Evolutionary conservation across 2,888 invertebrate species (phyloP).

Genomic region (Dexiosoma caninum): DNA sequence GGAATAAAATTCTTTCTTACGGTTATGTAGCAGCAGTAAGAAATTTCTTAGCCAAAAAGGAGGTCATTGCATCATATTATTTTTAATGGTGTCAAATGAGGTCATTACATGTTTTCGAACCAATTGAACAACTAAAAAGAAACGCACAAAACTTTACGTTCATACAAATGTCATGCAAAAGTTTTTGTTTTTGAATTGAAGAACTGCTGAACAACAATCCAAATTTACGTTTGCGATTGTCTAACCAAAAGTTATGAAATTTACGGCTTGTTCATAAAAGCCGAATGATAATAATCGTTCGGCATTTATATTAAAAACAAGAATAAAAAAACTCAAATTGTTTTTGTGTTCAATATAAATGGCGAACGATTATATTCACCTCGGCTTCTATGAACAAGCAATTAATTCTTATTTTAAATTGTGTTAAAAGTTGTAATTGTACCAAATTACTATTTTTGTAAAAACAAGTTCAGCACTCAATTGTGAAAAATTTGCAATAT

Average conservation of each 20-base stretch:
- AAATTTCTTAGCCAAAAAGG: not conserved
- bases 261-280: too few relatives aligned
- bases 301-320: too few relatives aligned
- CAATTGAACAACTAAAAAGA: not conserved
- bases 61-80: conserved; percentile 47
- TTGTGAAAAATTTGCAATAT: too few relatives aligned
- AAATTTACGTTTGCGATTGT: not conserved
- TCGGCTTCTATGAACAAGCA: too few relatives aligned
- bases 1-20: not conserved
- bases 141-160: not conserved
- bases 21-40: conserved; percentile 1
- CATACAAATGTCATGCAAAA: not conserved
- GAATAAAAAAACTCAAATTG: too few relatives aligned
- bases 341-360: too few relatives aligned
- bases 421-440: too few relatives aligned
- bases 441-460: too few relatives aligned
- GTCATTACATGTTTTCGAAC: conserved; percentile 20
- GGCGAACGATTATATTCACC: too few relatives aligned
- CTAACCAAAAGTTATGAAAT: not conserved
- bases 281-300: too few relatives aligned
- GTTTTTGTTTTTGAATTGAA: not conserved
- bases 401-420: not conserved
- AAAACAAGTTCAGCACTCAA: too few relatives aligned
- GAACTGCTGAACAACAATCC: not conserved
- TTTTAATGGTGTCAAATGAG: conserved; percentile 33